phyloP scores from a whole-genome alignment of 2,113 vertebrate species.

The Aspidoscelis tigris region DNA sequence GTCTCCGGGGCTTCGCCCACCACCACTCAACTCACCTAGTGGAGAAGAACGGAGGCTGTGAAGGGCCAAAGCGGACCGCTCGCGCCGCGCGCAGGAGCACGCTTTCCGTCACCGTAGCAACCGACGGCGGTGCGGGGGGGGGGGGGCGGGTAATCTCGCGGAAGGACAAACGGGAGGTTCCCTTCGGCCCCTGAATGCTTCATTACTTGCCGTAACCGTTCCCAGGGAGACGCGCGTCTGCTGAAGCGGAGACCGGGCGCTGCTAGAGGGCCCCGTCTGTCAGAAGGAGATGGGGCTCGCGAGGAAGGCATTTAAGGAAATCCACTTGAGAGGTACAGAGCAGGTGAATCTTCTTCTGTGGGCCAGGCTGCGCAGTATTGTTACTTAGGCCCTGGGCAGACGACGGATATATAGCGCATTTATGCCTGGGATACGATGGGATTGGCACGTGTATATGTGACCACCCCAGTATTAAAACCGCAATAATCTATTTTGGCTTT shows the following conservation, averaged over 20 bases:
- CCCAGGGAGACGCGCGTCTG: not conserved
- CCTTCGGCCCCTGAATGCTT: too few relatives aligned
- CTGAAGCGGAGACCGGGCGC: not conserved
- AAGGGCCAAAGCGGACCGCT: conserved; percentile 22
- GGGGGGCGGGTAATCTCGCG: accelerated
- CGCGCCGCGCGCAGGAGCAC: not conserved
- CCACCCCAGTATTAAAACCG: too few relatives aligned
- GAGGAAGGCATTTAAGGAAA: not conserved
- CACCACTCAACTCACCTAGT: not conserved
- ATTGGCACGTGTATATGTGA: too few relatives aligned
- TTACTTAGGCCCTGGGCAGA: too few relatives aligned
- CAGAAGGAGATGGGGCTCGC: not conserved
- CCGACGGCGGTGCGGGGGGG: not conserved
- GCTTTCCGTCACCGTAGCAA: conserved; percentile 24
- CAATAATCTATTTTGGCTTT: too few relatives aligned
- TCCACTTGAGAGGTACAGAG: too few relatives aligned
- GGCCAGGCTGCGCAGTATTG: too few relatives aligned
- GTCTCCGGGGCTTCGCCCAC: not conserved
- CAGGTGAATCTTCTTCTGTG: too few relatives aligned
- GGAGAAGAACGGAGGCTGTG: conserved; percentile 44
- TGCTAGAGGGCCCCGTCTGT: too few relatives aligned
- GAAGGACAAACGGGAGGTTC: not conserved
- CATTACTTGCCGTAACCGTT: not conserved
- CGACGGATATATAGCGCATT: too few relatives aligned
- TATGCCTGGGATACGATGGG: too few relatives aligned